phyloP scores from a whole-genome alignment of 2,113 vertebrate genomes.

The Arothron firmamentum region DNA sequence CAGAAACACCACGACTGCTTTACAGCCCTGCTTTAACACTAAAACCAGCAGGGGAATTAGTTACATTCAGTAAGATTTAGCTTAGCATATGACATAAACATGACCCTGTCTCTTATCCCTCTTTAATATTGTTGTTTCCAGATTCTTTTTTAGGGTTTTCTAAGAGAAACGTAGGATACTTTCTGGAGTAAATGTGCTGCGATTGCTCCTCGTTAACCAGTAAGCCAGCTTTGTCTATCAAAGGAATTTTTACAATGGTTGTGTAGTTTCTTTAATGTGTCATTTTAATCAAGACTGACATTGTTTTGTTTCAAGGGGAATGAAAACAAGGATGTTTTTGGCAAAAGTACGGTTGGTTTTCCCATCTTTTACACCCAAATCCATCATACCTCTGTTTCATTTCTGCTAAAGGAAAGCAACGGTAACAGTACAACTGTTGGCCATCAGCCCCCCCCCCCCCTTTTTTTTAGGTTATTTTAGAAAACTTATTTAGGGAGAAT shows the following conservation, averaged over 20 bases:
- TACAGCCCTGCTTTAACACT: constrained; percentile 59
- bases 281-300: constrained; percentile 44
- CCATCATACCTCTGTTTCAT: constrained; percentile 4
- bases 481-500: constrained; percentile 18
- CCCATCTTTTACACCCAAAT: constrained; percentile 43
- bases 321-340: constrained; percentile 56
- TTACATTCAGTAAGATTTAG: constrained; percentile 12
- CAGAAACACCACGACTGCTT: no score
- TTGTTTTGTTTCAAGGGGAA: constrained; percentile 44
- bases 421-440: constrained; percentile 35
- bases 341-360: constrained; percentile 67
- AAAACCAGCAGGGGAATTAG: constrained; percentile 41
- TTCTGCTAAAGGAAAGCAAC: constrained; percentile 54
- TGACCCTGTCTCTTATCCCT: constrained; percentile 8
- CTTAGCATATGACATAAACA: constrained; percentile 16
- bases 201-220: constrained; percentile 13
- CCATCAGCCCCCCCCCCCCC: constrained; percentile 16
- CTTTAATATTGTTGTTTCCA: constrained; percentile 22
- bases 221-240: constrained; percentile 29
- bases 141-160: constrained; percentile 16
- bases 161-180: constrained; percentile 1
- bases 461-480: background rate
- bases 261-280: constrained; percentile 35
- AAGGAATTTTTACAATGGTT: constrained; percentile 62
- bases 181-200: constrained; percentile 23